These are phyloP conservation scores for Salvelinus alpinus DNA, from an alignment of 2,113 vertebrate species.

Conservation along the genomic window DNA sequence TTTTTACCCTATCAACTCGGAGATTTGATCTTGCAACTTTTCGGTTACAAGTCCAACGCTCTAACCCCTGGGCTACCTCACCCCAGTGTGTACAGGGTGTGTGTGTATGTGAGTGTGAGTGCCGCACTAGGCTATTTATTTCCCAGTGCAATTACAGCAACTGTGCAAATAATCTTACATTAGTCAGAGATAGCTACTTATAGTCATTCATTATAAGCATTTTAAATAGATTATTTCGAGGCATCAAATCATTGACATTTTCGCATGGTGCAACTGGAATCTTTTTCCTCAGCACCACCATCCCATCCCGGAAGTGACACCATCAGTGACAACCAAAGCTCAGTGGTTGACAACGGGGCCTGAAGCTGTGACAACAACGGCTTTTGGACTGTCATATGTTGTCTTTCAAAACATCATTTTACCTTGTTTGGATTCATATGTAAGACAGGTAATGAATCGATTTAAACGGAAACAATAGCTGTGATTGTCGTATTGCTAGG, in stretches of 20 bases:
- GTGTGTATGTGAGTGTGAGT: too few relatives aligned
- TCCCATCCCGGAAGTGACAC: conserved; percentile 56
- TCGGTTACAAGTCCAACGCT: too few relatives aligned
- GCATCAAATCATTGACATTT: not conserved
- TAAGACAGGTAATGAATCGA: conserved; percentile 14
- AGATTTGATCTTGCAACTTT: too few relatives aligned
- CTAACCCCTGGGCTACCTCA: too few relatives aligned
- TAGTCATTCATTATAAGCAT: not conserved
- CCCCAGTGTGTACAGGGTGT: too few relatives aligned
- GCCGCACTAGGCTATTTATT: too few relatives aligned
- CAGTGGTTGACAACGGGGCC: not conserved
- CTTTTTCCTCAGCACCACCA: conserved; percentile 20
- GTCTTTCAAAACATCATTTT: not conserved
- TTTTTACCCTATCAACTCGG: too few relatives aligned
- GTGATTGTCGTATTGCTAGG: not conserved
- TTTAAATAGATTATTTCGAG: not conserved
- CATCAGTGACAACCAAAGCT: not conserved
- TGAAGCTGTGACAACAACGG: conserved; percentile 9
- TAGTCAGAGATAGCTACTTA: not conserved
- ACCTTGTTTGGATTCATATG: conserved; percentile 4
- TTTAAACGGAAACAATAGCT: not conserved
- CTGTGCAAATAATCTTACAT: too few relatives aligned
- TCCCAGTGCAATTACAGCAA: too few relatives aligned
- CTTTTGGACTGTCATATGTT: conserved; percentile 3
- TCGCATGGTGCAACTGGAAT: not conserved